A percentile compares a stretch with the other conserved stretches of the same genome.
These are phyloP conservation scores for Microctonus aethiopoides DNA, from an alignment of 2,888 invertebrate genomes.

Conservation along the genomic window DNA sequence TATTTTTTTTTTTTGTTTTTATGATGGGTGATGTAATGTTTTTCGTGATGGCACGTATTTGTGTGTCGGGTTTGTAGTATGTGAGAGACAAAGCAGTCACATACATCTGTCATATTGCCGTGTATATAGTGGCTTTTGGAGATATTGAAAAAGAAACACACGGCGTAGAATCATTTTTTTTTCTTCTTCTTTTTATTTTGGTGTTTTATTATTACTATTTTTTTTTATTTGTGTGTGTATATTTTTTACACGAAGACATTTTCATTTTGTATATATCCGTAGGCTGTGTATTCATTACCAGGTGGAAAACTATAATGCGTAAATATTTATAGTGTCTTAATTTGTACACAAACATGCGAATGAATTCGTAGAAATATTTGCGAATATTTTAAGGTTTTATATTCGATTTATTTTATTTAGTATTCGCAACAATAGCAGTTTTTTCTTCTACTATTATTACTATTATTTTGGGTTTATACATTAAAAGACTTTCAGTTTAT, in stretches of 20 bases:
- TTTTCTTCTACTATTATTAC: no score
- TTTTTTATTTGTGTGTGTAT: no score
- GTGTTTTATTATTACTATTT: no score
- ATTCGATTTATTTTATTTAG: no score
- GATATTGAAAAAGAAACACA: conserved; percentile 44
- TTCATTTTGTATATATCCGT: conserved; percentile 38
- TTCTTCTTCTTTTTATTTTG: neutral
- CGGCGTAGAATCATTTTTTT: conserved; percentile 7
- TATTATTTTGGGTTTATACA: no score
- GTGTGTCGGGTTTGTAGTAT: conserved; percentile 31
- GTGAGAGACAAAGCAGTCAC: conserved; percentile 13
- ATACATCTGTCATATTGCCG: conserved; percentile 43
- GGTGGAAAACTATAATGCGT: conserved; percentile 17
- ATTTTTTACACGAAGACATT: conserved; percentile 34
- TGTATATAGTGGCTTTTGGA: conserved; percentile 20
- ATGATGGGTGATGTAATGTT: conserved; percentile 14
- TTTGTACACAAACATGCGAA: no score
- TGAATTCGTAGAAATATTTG: no score
- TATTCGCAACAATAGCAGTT: no score
- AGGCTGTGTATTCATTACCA: conserved; percentile 21
- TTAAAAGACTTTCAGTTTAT: neutral
- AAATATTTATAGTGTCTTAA: conserved; percentile 11
- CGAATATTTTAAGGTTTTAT: no score
- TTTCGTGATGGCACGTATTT: conserved; percentile 44
- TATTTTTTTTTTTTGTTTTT: neutral